Evolutionary conservation across 2,797 vertebrate genomes (phyloP), one percentile per base, ranked within the genome.

Genomic region (Halcyon leucocephala): DNA sequence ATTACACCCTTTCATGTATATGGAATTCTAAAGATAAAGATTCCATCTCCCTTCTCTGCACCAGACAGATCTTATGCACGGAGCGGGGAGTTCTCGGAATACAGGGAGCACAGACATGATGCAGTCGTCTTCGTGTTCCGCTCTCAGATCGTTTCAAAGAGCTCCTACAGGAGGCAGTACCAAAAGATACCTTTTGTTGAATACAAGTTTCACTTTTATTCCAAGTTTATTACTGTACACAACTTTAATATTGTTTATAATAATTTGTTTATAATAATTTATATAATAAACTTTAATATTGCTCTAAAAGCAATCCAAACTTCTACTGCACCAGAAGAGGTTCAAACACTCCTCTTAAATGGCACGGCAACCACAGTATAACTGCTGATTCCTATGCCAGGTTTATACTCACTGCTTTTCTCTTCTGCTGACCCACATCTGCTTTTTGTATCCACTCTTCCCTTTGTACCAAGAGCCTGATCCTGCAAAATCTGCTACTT

Each of bases 1-100:
- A 16, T 31, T 15, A 46, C 26, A 41, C 13, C 18, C 25, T 81
- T 49, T 44, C 12, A 61, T 0, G 0, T 21, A 20, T 4, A 14
- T 1, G 4, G 13, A 54, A 37, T 41, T 87, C 70, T 82, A 31
- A 74, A 54, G 51, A 60, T n/a, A 49, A 16, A 58, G 22, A 90
- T 26, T 14, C 9, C 6, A 3, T 19, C 4, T 52, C 14, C 65
- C 10, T 33, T 35, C 41, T 60, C 29, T 46, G 9, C 29, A 16
- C 2, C 31, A 28, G 14, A 33, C 10, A 9, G 3, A 29, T 44
- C 9, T 52, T 29, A 39, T 1, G 5, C 14, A 33, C 29, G 35
- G 28, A 54, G 26, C 7, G 20, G 9, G 12, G 7, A 69, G 11
- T 3, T 69, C 24, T 61, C 33, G 25, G 12, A 41, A 64, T 8